phyloP scores from a whole-genome alignment of 2,113 vertebrate species.

The Macrotis lagotis region DNA sequence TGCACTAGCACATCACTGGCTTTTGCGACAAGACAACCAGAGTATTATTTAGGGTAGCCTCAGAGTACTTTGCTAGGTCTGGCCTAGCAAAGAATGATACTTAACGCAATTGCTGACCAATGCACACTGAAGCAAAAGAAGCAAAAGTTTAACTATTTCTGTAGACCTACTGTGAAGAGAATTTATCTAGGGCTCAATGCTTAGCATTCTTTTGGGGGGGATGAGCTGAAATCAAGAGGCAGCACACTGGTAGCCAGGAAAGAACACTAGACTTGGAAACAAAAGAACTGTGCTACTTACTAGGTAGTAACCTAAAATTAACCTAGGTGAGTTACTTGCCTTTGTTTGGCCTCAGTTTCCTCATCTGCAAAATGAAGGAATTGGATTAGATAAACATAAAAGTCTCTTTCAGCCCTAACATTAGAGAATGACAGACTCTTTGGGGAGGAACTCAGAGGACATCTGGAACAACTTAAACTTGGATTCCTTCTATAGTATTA shows the following conservation, averaged over 20 bases:
- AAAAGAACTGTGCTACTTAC: neutral
- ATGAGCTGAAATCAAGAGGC: conserved; percentile 35
- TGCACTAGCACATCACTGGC: conserved; percentile 68
- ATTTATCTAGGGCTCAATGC: conserved; percentile 49
- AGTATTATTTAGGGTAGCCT: conserved; percentile 55
- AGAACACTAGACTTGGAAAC: neutral
- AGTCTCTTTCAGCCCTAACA: neutral
- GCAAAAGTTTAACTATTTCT: conserved; percentile 27
- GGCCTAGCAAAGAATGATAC: conserved; percentile 68
- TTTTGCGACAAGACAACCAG: conserved; percentile 38
- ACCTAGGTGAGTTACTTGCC: neutral
- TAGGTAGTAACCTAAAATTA: neutral
- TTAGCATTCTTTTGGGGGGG: conserved; percentile 54
- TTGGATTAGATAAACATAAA: neutral
- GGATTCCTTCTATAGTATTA: neutral
- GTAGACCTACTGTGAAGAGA: neutral
- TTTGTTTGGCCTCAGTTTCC: conserved; percentile 23
- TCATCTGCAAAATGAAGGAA: neutral
- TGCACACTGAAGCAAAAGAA: conserved; percentile 68
- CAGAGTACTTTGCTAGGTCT: conserved; percentile 62
- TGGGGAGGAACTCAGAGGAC: neutral
- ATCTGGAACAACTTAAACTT: neutral
- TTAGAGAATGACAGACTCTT: neutral
- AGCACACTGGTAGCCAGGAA: neutral
- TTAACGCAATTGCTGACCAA: conserved; percentile 44